Percentiles rank a stretch among this genome's conserved stretches.
Evolutionary conservation across 2,888 invertebrate species (phyloP).

Genomic region (Rapana venosa): DNA sequence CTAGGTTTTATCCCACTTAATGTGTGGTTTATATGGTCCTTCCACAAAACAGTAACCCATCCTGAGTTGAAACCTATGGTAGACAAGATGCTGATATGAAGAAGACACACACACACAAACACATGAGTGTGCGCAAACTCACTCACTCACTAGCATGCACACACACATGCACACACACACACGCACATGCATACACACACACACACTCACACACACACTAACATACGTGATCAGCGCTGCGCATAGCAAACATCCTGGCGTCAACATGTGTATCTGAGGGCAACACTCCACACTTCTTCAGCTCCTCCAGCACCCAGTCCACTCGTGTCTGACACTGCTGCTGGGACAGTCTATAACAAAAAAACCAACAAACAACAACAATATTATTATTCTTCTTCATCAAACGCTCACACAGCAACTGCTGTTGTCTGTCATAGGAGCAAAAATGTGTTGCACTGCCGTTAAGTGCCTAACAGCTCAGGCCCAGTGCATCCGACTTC

Average conservation of each 20-base stretch:
- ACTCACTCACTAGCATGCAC: background rate
- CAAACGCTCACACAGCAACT: no score
- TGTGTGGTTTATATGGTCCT: no score
- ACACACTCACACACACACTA: background rate
- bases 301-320: constrained; percentile 76
- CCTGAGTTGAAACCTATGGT: no score
- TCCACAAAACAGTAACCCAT: no score
- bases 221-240: constrained; percentile 73
- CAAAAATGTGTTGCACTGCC: no score
- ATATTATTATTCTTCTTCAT: background rate
- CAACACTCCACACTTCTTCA: constrained; percentile 73
- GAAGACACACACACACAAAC: no score
- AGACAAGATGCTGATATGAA: no score
- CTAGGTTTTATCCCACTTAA: no score
- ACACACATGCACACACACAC: background rate
- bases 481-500: no score
- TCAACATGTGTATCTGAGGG: constrained; percentile 74
- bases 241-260: constrained; percentile 74
- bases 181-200: background rate
- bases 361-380: background rate
- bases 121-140: background rate
- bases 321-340: constrained; percentile 75
- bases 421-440: no score
- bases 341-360: constrained; percentile 67
- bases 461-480: no score